Evolutionary conservation across 2,888 invertebrate genomes (phyloP).

Genomic region (Hirtodrosophila alboralis): DNA sequence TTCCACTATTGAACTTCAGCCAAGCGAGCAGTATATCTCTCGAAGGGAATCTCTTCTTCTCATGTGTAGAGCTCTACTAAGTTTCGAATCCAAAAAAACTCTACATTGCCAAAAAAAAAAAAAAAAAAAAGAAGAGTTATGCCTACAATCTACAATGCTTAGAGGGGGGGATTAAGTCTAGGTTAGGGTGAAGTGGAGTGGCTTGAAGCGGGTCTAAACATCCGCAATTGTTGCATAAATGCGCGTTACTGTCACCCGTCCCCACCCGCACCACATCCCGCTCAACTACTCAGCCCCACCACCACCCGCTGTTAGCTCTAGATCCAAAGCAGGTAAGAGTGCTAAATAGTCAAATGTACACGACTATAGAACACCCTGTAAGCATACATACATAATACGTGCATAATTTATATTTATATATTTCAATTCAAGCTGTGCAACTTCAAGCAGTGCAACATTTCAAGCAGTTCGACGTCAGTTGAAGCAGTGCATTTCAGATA

Average conservation of each 20-base stretch:
- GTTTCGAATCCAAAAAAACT: slow-evolving; percentile 23
- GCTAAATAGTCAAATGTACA: too few species aligned
- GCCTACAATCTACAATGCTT: too few species aligned
- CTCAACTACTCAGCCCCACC: neutral
- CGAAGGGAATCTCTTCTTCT: slow-evolving; percentile 56
- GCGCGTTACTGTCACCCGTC: slow-evolving; percentile 44
- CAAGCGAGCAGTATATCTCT: slow-evolving; percentile 65
- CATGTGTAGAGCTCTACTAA: slow-evolving; percentile 15
- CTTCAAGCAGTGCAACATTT: too few species aligned
- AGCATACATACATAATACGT: too few species aligned
- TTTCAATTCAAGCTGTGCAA: too few species aligned
- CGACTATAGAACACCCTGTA: too few species aligned
- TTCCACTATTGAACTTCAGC: slow-evolving; percentile 72
- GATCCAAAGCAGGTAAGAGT: too few species aligned
- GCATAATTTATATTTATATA: too few species aligned
- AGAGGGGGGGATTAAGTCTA: slow-evolving; percentile 2
- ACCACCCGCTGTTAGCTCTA: slow-evolving; percentile 1
- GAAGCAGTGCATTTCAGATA: too few species aligned
- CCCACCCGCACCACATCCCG: slow-evolving; percentile 6
- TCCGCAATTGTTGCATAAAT: slow-evolving; percentile 68
- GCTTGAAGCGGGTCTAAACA: slow-evolving; percentile 38
- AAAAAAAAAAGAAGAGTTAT: too few species aligned
- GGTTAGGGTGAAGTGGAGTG: neutral
- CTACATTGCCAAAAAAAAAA: slow-evolving; percentile 10
- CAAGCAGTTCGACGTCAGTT: too few species aligned